These are phyloP conservation scores for Tyrannus savana DNA, from an alignment of 2,113 vertebrate species.

Conservation along the genomic window DNA sequence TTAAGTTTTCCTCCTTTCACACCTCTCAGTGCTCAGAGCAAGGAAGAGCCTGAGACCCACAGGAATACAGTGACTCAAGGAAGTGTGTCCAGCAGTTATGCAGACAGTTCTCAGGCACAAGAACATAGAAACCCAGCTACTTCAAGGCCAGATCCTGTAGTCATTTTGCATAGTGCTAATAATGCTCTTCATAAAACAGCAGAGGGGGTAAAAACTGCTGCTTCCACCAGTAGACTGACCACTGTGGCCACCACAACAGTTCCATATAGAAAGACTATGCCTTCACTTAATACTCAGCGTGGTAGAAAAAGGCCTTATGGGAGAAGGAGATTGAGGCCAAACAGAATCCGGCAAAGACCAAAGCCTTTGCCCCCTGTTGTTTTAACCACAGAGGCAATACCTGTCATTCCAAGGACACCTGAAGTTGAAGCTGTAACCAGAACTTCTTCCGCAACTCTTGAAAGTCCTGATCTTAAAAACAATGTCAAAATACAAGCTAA, in stretches of 20 bases:
- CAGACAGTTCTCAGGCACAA: background rate
- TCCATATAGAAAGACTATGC: background rate
- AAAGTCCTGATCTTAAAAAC: background rate
- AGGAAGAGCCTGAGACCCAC: background rate
- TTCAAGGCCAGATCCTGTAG: background rate
- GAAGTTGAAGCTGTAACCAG: background rate
- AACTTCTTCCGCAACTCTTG: background rate
- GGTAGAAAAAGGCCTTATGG: slow-evolving; percentile 72
- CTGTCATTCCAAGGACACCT: background rate
- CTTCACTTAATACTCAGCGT: slow-evolving; percentile 39
- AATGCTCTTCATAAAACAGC: background rate
- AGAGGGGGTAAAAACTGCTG: background rate
- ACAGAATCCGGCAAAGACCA: slow-evolving; percentile 71
- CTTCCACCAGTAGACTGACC: background rate
- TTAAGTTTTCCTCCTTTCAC: background rate
- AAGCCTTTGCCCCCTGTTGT: background rate
- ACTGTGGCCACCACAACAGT: background rate
- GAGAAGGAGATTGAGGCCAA: slow-evolving; percentile 71
- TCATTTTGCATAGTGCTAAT: background rate
- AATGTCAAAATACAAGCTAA: background rate
- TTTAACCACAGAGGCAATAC: background rate
- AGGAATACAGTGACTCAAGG: background rate
- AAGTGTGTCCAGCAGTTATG: background rate
- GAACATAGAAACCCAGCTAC: background rate
- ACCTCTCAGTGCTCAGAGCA: background rate